Base-by-base conservation (phyloP, 2,888 invertebrate species). In the Andrena bucephala region DNA sequence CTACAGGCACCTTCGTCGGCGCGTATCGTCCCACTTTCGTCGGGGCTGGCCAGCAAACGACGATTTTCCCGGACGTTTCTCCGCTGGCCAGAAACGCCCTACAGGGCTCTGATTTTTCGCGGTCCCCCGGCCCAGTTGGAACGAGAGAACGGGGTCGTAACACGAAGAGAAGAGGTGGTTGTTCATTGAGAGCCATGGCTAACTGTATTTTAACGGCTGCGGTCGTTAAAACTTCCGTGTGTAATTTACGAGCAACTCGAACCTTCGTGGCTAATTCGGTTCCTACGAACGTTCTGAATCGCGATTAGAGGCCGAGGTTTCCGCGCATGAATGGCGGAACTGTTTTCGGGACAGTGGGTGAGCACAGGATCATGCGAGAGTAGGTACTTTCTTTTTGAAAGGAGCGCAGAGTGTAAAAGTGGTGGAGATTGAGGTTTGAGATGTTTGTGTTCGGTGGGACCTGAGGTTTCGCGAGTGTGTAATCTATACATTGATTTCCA, bases 11-110 rank as follows among this genome's bases (percentile, higher is more conserved):
- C 65, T 31, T 29, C 24, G 57, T 10, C 71, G 10, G 48, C 48
- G 60, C 33, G 33, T 48, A 70, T 65, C 75, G 81, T 77, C 65
- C 82, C 66, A 77, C 71, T 84, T 84, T 74, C 77, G 36, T n/a
- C 24, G 31, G 74, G 62, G 67, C 59, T 63, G 50, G 65, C 57
- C 10, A 57, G 4, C 20, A 13, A 31, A 52, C 48, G 50, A 13
- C 48, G n/a, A 13, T 48, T 71, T 63, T 68, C 72, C 70, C 52
- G 48, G 42, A 27, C 20, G 31, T 67, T n/a, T 66, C 29, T 10
- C 52, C 7, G 1, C 52, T 2, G 52, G 20, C 8, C 20, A 52
- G 42, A 4, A 42, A 42, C 42, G 13, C 16, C 42, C 42, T 42
- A 16, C 20, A 50, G 27, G n/a, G 7, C 5, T 6, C 2, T 0